Conservation (phyloP, 2,797 vertebrate genomes). For the Scolopax rusticola region DNA sequence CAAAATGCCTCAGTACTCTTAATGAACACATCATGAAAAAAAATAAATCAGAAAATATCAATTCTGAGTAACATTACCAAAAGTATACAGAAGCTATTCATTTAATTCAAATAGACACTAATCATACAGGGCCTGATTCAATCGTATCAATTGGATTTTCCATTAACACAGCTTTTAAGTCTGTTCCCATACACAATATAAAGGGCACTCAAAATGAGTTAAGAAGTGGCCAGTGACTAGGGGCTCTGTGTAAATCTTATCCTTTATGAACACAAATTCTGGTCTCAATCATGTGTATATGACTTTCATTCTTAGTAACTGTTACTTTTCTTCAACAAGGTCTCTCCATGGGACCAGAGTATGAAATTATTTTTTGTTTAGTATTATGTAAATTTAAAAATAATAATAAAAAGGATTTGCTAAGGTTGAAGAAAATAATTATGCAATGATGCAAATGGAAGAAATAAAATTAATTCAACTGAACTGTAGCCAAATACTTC, state of each 20-base stretch:
- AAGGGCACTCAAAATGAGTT: neutral
- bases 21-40: neutral
- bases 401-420: neutral
- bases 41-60: neutral
- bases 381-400: neutral
- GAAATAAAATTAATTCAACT: neutral
- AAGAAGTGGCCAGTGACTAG: neutral
- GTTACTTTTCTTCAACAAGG: neutral
- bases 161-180: neutral
- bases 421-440: neutral
- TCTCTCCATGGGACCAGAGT: neutral
- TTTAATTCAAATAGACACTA: neutral
- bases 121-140: neutral
- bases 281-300: neutral
- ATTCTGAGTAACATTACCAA: neutral
- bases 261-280: neutral
- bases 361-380: neutral
- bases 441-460: neutral
- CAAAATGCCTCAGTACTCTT: neutral
- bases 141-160: neutral
- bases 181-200: neutral
- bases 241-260: neutral
- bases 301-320: neutral
- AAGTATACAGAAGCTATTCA: neutral
- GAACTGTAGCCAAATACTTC: neutral